A percentile compares a stretch with the other conserved stretches of the same genome.
Conservation (phyloP, 2,888 invertebrate species). For the Acrobeloides nanus region DNA sequence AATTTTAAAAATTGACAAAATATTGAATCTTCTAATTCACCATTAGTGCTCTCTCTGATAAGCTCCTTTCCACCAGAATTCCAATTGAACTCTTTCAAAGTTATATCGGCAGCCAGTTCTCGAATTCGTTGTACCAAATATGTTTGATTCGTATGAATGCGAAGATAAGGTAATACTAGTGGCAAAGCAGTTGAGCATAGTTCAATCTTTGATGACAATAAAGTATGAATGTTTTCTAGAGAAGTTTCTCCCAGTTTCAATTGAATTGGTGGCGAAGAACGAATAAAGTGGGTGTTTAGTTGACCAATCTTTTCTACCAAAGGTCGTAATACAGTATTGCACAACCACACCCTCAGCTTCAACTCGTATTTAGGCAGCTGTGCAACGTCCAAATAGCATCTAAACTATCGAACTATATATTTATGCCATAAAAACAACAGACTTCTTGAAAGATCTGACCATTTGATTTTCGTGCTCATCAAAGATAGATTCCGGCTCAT, state of each 20-base stretch:
- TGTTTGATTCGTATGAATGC: conserved; percentile 74
- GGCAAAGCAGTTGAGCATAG: conserved; percentile 19
- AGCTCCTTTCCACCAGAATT: conserved; percentile 67
- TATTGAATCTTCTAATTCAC: not conserved
- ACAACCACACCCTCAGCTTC: conserved; percentile 22
- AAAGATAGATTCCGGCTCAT: no score
- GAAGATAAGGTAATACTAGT: conserved; percentile 69
- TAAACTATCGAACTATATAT: no score
- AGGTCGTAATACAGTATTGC: conserved; percentile 23
- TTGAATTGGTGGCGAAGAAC: conserved; percentile 8
- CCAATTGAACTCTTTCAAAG: conserved; percentile 82
- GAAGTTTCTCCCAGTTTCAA: conserved; percentile 6
- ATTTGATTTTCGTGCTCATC: no score
- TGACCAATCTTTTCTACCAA: conserved; percentile 19
- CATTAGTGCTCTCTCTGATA: not conserved
- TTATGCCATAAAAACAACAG: no score
- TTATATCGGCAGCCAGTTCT: conserved; percentile 73
- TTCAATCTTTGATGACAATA: conserved; percentile 12
- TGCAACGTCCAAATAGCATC: conserved; percentile 5
- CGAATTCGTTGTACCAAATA: conserved; percentile 72
- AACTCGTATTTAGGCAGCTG: conserved; percentile 18
- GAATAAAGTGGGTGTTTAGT: conserved; percentile 7
- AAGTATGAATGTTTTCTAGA: conserved; percentile 11
- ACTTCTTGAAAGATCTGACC: no score
- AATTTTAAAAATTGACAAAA: conserved; percentile 3